Conservation (phyloP, 2,797 vertebrate genomes). For the Rhinella marina region DNA sequence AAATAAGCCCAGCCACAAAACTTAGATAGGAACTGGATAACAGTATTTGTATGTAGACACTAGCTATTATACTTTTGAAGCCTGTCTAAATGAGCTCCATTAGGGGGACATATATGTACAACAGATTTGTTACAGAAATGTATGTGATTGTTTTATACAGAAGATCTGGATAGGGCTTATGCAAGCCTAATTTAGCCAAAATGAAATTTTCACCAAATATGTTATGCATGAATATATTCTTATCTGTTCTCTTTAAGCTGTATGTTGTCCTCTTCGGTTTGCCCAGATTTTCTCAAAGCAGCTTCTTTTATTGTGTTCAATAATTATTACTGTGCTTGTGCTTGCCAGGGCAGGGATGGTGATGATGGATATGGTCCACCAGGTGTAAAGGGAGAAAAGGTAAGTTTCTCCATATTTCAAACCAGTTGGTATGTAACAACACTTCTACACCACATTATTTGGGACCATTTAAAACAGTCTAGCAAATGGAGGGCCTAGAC, state of each 20-base stretch:
- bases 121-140: no score
- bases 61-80: not conserved
- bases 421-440: not conserved
- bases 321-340: slow-evolving; percentile 26
- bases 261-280: no score
- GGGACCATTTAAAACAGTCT: no score
- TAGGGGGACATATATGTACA: no score
- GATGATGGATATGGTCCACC: slow-evolving; percentile 75
- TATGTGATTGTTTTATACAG: no score
- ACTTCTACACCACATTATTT: not conserved
- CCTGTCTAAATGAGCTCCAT: no score
- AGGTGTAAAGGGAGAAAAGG: slow-evolving; percentile 82
- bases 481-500: no score
- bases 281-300: no score
- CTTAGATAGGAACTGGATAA: not conserved
- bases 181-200: no score
- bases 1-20: not conserved
- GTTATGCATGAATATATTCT: not conserved
- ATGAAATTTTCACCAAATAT: no score
- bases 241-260: no score
- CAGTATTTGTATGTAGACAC: not conserved
- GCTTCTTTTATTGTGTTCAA: not conserved
- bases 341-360: slow-evolving; percentile 80
- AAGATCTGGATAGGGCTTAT: no score
- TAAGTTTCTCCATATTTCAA: slow-evolving; percentile 60